Evolutionary conservation across 2,113 vertebrate species (phyloP).

Genomic region (Sinocyclocheilus rhinocerous): DNA sequence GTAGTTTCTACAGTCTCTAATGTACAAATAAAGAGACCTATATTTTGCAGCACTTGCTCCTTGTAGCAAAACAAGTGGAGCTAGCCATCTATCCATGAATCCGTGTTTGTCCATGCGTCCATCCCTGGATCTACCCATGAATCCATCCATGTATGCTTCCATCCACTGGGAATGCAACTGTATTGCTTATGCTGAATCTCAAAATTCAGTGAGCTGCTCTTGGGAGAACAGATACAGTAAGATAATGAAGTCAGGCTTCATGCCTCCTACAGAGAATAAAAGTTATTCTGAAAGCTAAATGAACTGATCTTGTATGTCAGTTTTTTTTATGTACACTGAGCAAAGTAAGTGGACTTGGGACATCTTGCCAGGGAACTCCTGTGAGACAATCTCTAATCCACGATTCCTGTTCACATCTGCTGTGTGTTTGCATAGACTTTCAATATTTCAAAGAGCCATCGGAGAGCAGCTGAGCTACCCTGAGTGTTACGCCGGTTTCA

Average conservation of each 20-base stretch:
- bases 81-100: too few species aligned
- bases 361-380: conserved; percentile 23
- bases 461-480: conserved; percentile 12
- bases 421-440: conserved; percentile 27
- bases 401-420: conserved; percentile 57
- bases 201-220: neutral
- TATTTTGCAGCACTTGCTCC: too few species aligned
- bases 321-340: neutral
- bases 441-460: conserved; percentile 41
- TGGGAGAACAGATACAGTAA: neutral
- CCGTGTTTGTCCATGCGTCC: too few species aligned
- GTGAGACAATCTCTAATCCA: conserved; percentile 47
- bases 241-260: neutral
- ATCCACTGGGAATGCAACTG: neutral
- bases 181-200: neutral
- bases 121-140: neutral
- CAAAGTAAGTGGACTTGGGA: conserved; percentile 20
- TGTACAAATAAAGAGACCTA: too few species aligned
- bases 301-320: neutral
- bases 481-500: neutral
- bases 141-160: neutral
- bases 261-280: neutral
- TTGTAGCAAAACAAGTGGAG: too few species aligned
- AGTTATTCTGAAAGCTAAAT: conserved; percentile 11
- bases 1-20: neutral